phyloP scores from a whole-genome alignment of 2,888 invertebrate species.

The Nomada hirtipes region DNA sequence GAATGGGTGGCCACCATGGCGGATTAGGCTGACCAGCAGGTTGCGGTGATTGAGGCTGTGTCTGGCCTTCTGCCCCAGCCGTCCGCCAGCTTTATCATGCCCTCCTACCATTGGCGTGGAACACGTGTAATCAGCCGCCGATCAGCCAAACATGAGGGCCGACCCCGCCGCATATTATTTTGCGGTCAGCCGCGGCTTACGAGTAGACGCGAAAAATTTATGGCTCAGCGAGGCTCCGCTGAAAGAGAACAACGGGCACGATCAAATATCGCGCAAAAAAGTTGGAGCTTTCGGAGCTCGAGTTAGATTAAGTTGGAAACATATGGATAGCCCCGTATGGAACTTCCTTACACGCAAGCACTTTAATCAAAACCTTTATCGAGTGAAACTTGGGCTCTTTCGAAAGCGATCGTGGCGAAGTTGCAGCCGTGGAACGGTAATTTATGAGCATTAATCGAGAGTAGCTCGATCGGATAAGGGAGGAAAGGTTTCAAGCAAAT shows the following conservation, averaged over 20 bases:
- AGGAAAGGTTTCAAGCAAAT: slow-evolving; percentile 12
- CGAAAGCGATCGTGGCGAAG: slow-evolving; percentile 57
- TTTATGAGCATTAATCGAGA: slow-evolving; percentile 58
- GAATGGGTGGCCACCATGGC: slow-evolving; percentile 80
- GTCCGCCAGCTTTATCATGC: slow-evolving; percentile 82
- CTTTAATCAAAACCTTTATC: slow-evolving; percentile 73
- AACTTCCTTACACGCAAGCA: slow-evolving; percentile 72
- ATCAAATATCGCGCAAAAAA: slow-evolving; percentile 70
- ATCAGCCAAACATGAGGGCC: slow-evolving; percentile 81
- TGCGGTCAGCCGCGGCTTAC: slow-evolving; percentile 70
- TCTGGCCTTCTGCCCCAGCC: slow-evolving; percentile 81
- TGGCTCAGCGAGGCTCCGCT: slow-evolving; percentile 54
- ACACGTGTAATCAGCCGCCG: slow-evolving; percentile 84
- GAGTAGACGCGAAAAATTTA: slow-evolving; percentile 71
- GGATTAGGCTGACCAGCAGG: slow-evolving; percentile 82
- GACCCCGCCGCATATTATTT: slow-evolving; percentile 80
- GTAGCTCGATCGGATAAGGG: slow-evolving; percentile 21
- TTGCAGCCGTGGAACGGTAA: slow-evolving; percentile 44
- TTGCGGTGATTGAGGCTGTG: slow-evolving; percentile 82
- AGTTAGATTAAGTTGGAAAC: slow-evolving; percentile 74
- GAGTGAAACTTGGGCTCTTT: slow-evolving; percentile 62
- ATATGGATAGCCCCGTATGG: slow-evolving; percentile 68
- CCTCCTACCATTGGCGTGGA: slow-evolving; percentile 76
- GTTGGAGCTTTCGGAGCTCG: slow-evolving; percentile 57
- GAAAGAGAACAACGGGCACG: slow-evolving; percentile 70